Conservation (phyloP, 2,113 vertebrate species). For the Haemorhous mexicanus region DNA sequence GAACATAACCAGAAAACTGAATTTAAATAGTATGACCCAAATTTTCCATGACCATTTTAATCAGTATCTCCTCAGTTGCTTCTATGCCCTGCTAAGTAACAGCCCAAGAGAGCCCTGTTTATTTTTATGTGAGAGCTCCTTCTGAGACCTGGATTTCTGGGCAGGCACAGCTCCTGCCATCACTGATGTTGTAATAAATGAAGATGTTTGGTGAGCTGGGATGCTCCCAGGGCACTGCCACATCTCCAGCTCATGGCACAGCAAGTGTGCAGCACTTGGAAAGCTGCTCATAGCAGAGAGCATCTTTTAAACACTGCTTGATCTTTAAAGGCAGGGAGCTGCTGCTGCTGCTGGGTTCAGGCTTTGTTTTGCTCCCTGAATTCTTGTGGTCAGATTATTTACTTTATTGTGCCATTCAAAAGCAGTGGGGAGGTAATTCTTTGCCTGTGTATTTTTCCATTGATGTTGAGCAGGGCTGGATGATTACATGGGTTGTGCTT, state of each 20-base stretch:
- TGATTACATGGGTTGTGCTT: background rate
- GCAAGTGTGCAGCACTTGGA: background rate
- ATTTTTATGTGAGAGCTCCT: background rate
- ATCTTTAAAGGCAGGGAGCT: background rate
- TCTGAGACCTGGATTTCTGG: background rate
- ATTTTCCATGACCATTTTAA: conserved; percentile 41
- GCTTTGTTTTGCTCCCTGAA: background rate
- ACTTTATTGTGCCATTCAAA: background rate
- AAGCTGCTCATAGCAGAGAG: background rate
- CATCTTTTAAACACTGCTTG: background rate
- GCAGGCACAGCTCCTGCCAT: background rate
- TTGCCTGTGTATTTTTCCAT: background rate
- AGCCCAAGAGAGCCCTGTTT: background rate
- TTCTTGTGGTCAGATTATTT: conserved; percentile 9
- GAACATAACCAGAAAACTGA: background rate
- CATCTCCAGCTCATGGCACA: background rate
- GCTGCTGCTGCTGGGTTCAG: background rate
- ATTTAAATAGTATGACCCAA: conserved; percentile 12
- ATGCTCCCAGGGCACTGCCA: background rate
- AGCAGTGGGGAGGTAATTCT: background rate
- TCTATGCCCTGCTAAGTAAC: conserved; percentile 15
- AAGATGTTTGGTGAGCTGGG: background rate
- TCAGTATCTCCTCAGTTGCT: background rate
- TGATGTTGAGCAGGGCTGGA: background rate
- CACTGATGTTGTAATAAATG: background rate